These are phyloP conservation scores for Neoaliturus tenellus DNA, from an alignment of 2,888 invertebrate species.

Conservation along the genomic window DNA sequence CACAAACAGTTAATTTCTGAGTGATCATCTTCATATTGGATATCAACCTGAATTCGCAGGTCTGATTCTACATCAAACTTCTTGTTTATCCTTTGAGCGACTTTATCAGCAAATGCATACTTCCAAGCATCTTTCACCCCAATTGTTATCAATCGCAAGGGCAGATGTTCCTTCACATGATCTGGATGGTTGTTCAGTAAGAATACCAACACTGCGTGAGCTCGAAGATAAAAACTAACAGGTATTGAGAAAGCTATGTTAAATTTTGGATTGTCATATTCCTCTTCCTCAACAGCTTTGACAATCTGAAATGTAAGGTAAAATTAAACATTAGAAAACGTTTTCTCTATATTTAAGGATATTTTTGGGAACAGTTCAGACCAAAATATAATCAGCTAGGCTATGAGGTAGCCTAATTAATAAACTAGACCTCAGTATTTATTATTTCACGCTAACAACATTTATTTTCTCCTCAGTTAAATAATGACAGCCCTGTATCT, in stretches of 20 bases:
- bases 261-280: slow-evolving; percentile 81
- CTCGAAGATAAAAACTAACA: slow-evolving; percentile 79
- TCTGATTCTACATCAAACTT: slow-evolving; percentile 77
- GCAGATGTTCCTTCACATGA: slow-evolving; percentile 64
- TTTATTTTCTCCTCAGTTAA: too few species aligned
- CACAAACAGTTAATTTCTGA: slow-evolving; percentile 77
- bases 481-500: too few species aligned
- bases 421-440: too few species aligned
- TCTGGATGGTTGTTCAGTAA: slow-evolving; percentile 76
- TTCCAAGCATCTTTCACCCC: slow-evolving; percentile 88
- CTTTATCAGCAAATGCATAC: slow-evolving; percentile 78
- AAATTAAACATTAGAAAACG: too few species aligned
- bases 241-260: slow-evolving; percentile 85
- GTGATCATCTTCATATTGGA: slow-evolving; percentile 75
- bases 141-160: slow-evolving; percentile 59
- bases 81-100: slow-evolving; percentile 76
- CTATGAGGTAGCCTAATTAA: too few species aligned
- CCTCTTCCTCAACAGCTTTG: slow-evolving; percentile 66
- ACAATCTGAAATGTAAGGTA: slow-evolving; percentile 66
- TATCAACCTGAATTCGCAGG: slow-evolving; percentile 78
- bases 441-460: too few species aligned
- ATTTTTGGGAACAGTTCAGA: too few species aligned
- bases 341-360: too few species aligned
- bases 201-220: slow-evolving; percentile 79
- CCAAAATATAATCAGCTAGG: too few species aligned